Base-by-base conservation (phyloP, 1,140 invertebrate species). In the Onthophagus taurus region DNA sequence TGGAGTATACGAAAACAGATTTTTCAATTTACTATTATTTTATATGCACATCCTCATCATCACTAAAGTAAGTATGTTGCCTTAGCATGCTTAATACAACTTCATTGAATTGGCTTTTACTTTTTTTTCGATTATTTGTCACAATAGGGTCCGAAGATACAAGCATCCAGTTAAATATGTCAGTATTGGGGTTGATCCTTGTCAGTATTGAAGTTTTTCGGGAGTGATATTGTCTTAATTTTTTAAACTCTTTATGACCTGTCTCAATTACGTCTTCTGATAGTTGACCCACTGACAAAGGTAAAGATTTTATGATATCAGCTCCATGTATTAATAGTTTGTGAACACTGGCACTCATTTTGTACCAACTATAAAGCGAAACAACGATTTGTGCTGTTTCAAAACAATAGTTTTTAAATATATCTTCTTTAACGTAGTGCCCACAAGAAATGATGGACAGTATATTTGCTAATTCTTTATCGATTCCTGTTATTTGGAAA, bases 291-390 rank as follows among this genome's bases (percentile, higher is more conserved):
- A 53, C 38, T 31, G 48, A 48, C 21, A 51, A 12, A 31, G 41
- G 11, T 16, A 42, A 21, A 18, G 42, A 33, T 42, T 45, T 43
- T 11, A 59, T 57, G 11, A 61, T 54, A 17, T 55, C 46, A 30
- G 42, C 26, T n/a, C 60, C 54, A 47, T 63, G 57, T 12, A 61
- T 48, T 7, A 65, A 36, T 21, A 63, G 50, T 54, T 59, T 63
- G 34, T 64, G 58, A 2, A 60, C 36, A 13, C 49, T 52, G 8
- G 44, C 35, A 12, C 57, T 52, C 52, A 62, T 59, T 11, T 49
- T 31, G 41, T 54, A 63, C 60, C 58, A 63, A 2, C 8, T 26
- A 53, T 58, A 63, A 14, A 51, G 24, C 4, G 44, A 11, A 3
- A 57, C 31, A 39, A 42, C 59, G n/a, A 49, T 9, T 47, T 44